Evolutionary conservation across 2,888 invertebrate genomes (phyloP).

Genomic region (Drosophila pseudotakahashii): DNA sequence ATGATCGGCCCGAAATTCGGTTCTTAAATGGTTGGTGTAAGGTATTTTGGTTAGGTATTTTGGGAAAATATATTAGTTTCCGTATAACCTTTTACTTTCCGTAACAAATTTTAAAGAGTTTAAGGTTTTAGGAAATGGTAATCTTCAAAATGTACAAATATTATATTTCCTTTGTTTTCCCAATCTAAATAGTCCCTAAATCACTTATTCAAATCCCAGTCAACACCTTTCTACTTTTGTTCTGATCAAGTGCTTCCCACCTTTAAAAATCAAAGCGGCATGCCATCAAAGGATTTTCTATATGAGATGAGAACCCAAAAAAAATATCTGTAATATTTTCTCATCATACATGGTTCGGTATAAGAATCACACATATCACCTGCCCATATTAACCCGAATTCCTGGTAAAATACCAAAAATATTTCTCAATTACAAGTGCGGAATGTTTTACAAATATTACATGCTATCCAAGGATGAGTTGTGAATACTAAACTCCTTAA

Average conservation of each 20-base stretch:
- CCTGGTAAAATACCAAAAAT: conserved; percentile 59
- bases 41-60: no score
- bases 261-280: conserved; percentile 48
- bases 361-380: conserved; percentile 51
- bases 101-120: no score
- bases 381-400: conserved; percentile 62
- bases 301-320: conserved; percentile 24
- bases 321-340: conserved; percentile 59
- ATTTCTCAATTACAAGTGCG: conserved; percentile 60
- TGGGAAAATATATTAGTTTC: not conserved
- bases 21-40: not conserved
- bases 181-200: conserved; percentile 2
- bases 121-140: no score
- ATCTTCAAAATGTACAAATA: no score
- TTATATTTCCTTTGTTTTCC: conserved; percentile 2
- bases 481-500: conserved; percentile 21
- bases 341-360: conserved; percentile 15
- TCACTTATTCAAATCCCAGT: conserved; percentile 19
- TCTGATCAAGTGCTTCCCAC: conserved; percentile 28
- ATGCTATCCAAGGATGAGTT: conserved; percentile 24
- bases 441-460: conserved; percentile 49
- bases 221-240: conserved; percentile 20
- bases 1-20: conserved; percentile 18
- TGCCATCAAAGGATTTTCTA: conserved; percentile 49
- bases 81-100: no score